Base-by-base conservation (phyloP, 1,140 invertebrate genomes). In the Orius insidiosus region DNA sequence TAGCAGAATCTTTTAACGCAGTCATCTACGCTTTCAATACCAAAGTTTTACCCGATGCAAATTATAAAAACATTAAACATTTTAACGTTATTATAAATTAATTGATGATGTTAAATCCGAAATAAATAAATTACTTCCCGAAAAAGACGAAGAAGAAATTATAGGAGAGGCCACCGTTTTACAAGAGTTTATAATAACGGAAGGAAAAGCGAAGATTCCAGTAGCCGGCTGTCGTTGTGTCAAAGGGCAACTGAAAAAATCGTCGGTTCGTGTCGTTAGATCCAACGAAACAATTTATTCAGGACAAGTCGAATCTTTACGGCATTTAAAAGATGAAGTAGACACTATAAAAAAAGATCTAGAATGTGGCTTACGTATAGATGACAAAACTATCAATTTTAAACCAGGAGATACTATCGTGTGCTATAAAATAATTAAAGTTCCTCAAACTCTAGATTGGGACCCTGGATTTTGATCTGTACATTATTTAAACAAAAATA, bases 21-120 rank as follows among this genome's bases (percentile, higher is more conserved):
- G 70, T 86, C 10, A 76, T 95, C 49, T 95, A 89, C 66, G 74
- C 75, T 15, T 95, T 95, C 60, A 89, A 93, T 60, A 74, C 85
- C 15, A 66, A 69, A 5, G 61, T 69, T 42, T 65, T 72, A 0
- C 58, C 65, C 2, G 61, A 64, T 32, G 54, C 76, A 0, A 52
- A 61, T 51, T 53, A 66, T 0, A 45, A 69, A 5, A 61, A 68
- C 9, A 65, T 95, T 37, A 75, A 72, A 55, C 53, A 67, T 32
- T 74, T 76, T 60, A 93, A 92, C 63, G 72, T 97, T 7, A 95
- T 97, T 96, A 96, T 63, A 80, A 81, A 55, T 63, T 96, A 34
- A 72, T 96, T 7, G 88, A 95, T 59, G 80, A 90, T 63, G 56
- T 97, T 0, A 87, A 86, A 58, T 65, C 73, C 41, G 77, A 88